Base-by-base conservation (phyloP, 2,797 vertebrate genomes). In the Botia kubotai region DNA sequence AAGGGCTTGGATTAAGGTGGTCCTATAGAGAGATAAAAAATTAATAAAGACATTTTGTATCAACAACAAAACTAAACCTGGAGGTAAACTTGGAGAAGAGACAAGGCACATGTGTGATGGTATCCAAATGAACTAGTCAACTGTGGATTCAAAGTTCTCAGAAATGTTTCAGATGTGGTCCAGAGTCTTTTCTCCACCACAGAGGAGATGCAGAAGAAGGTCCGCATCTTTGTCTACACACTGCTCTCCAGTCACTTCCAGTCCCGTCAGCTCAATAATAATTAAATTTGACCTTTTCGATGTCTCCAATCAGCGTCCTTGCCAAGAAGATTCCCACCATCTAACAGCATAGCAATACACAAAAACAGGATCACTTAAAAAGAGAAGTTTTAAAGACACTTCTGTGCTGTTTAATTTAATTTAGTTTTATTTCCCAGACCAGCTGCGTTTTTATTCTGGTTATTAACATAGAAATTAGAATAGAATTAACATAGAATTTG, bases 241-340 rank as follows among this genome's bases (percentile, higher is more conserved):
- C 33, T 50, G 46, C 21, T 62, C n/a, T 39, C 77, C 14, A 23
- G 17, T 60, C 14, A 1, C 57, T 19, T 62, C n/a, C 5, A 55
- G 72, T 39, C 39, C 68, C 1, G 2, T 19, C 6, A 33, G 2
- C 11, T 91, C 82, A 92, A 76, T 90, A 88, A 80, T 82, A 89
- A 69, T 72, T 88, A 62, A 88, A 89, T 85, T 93, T 96, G 57
- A 95, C 94, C 29, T 96, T 96, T 86, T 97, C 94, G 1, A 98
- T 98, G 90, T 98, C 97, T 0, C 95, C 93, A 87, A 98, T 97
- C 86, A 98, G 89, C 14, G 95, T 96, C 89, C 94, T 92, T 14
- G 97, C 96, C 89, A 98, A 88, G 91, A 96, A 98, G 91, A 98
- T 98, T 75, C 97, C 97, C 86, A 97, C 95, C 92, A 98, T 98